Percentiles rank a stretch among this genome's conserved stretches.
Evolutionary conservation across 2,797 vertebrate genomes (phyloP).

Genomic region (Yasuhikotakia modesta): DNA sequence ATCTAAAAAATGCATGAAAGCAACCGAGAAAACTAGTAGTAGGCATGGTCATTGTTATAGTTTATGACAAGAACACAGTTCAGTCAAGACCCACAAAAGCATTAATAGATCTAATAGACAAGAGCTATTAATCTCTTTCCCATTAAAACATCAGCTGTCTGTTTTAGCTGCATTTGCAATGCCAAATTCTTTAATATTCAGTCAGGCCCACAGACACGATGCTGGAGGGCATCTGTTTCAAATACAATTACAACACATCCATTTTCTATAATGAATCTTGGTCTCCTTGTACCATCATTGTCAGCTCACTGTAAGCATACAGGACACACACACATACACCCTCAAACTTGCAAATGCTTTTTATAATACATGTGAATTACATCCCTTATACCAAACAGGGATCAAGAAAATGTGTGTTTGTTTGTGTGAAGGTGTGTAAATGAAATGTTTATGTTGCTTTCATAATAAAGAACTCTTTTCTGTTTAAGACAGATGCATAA

Average conservation of each 20-base stretch:
- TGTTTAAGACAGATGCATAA: slow-evolving; percentile 69
- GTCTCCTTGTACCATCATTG: slow-evolving; percentile 76
- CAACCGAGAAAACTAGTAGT: too few relatives aligned
- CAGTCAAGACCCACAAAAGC: slow-evolving; percentile 33
- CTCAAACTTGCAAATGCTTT: slow-evolving; percentile 37
- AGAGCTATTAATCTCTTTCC: slow-evolving; percentile 63
- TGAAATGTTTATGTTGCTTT: neutral
- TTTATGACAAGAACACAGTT: slow-evolving; percentile 25
- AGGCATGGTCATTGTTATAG: neutral
- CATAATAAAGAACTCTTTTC: slow-evolving; percentile 48
- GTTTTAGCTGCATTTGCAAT: slow-evolving; percentile 66
- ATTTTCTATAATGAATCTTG: slow-evolving; percentile 77
- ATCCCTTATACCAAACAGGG: slow-evolving; percentile 30
- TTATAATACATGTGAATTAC: slow-evolving; percentile 52
- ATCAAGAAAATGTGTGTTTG: slow-evolving; percentile 60
- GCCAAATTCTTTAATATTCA: slow-evolving; percentile 59
- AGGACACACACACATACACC: slow-evolving; percentile 55
- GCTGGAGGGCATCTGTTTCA: slow-evolving; percentile 54
- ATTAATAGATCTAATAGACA: slow-evolving; percentile 43
- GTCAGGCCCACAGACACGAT: slow-evolving; percentile 43
- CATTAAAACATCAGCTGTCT: slow-evolving; percentile 58
- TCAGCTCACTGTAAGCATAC: slow-evolving; percentile 74
- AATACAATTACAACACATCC: slow-evolving; percentile 81
- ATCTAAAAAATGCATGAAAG: too few relatives aligned
- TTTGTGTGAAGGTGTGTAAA: slow-evolving; percentile 1